Evolutionary conservation across 2,888 invertebrate genomes (phyloP).

Genomic region (Cordilura impudica): DNA sequence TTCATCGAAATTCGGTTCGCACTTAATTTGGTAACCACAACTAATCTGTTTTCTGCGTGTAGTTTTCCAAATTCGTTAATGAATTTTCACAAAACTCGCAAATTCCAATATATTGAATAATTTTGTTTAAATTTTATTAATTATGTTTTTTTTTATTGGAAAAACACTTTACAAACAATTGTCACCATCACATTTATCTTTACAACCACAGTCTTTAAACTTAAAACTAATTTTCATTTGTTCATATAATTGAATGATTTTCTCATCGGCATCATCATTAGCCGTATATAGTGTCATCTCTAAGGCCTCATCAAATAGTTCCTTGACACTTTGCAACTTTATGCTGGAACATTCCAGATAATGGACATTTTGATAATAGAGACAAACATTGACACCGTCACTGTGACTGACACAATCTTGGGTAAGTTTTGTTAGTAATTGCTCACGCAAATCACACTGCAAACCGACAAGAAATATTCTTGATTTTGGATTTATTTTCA

Average conservation of each 20-base stretch:
- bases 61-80: too few relatives aligned
- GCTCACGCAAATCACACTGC: constrained; percentile 50
- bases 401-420: constrained; percentile 36
- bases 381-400: constrained; percentile 41
- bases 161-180: neutral
- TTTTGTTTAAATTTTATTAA: neutral
- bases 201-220: constrained; percentile 39
- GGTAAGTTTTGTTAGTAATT: constrained; percentile 38
- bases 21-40: too few relatives aligned
- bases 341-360: constrained; percentile 52
- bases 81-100: too few relatives aligned
- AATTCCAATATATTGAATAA: too few relatives aligned
- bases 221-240: constrained; percentile 44
- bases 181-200: neutral
- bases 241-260: constrained; percentile 48
- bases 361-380: constrained; percentile 51
- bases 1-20: too few relatives aligned
- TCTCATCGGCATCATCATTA: neutral
- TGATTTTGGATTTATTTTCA: constrained; percentile 26
- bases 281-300: constrained; percentile 20
- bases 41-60: too few relatives aligned
- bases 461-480: constrained; percentile 53
- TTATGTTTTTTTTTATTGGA: too few relatives aligned
- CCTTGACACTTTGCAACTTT: constrained; percentile 32
- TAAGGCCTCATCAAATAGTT: constrained; percentile 37